phyloP scores from a whole-genome alignment of 2,888 invertebrate genomes.

The Cephalotes varians region DNA sequence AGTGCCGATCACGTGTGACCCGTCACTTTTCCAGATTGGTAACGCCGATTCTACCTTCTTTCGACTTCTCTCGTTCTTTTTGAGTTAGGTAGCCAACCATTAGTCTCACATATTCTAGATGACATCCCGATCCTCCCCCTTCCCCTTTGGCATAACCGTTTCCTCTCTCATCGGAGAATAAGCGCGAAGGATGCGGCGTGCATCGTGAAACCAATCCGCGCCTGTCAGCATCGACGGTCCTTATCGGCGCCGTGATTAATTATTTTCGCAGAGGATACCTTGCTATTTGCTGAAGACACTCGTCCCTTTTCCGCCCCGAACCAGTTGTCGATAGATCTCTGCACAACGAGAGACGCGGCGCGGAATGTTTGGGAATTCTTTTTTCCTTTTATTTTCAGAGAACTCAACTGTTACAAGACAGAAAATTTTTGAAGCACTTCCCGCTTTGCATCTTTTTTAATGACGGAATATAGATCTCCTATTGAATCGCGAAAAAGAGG shows the following conservation, averaged over 20 bases:
- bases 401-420: neutral
- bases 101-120: slow-evolving; percentile 72
- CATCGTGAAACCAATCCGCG: slow-evolving; percentile 70
- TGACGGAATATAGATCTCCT: neutral
- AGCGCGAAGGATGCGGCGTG: slow-evolving; percentile 48
- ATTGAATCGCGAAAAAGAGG: no score
- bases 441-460: neutral
- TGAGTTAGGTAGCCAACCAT: slow-evolving; percentile 71
- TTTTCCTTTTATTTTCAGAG: neutral
- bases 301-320: neutral
- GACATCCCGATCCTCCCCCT: slow-evolving; percentile 61
- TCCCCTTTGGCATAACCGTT: slow-evolving; percentile 61
- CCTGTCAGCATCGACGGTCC: slow-evolving; percentile 73
- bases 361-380: neutral
- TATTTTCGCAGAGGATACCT: slow-evolving; percentile 60
- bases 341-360: neutral
- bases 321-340: slow-evolving; percentile 24
- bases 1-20: slow-evolving; percentile 63
- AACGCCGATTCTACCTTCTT: slow-evolving; percentile 72
- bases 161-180: slow-evolving; percentile 56
- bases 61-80: slow-evolving; percentile 52
- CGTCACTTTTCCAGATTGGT: slow-evolving; percentile 77
- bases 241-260: slow-evolving; percentile 75
- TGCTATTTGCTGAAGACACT: slow-evolving; percentile 52
- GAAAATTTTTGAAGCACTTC: neutral